phyloP scores from a whole-genome alignment of 1,140 invertebrate species.

The Drosophila takahashii region DNA sequence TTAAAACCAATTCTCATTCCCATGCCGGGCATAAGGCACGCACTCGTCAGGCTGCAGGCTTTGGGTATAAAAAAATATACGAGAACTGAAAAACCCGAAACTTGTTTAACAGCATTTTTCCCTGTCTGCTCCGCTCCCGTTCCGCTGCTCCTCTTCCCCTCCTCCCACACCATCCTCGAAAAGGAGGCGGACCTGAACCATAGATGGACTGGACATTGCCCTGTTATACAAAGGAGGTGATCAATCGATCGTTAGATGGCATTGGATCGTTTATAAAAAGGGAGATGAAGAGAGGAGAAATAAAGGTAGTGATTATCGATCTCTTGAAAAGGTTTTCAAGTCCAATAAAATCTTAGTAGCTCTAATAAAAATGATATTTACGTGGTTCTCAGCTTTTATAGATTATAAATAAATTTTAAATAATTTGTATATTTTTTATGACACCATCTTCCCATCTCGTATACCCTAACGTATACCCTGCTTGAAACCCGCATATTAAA shows the following conservation, averaged over 20 bases:
- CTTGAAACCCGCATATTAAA: conserved; percentile 17
- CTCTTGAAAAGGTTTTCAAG: neutral
- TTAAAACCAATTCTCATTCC: conserved; percentile 49
- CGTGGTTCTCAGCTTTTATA: no score
- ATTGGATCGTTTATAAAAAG: neutral
- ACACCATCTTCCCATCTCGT: neutral
- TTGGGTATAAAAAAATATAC: conserved; percentile 14
- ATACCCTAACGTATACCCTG: neutral
- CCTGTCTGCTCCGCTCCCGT: conserved; percentile 13
- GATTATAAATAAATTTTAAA: no score
- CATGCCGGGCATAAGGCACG: conserved; percentile 65
- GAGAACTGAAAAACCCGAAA: conserved; percentile 55
- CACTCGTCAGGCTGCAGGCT: conserved; percentile 23
- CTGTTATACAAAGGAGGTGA: conserved; percentile 14
- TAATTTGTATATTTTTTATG: no score
- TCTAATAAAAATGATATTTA: neutral
- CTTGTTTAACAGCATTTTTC: conserved; percentile 73
- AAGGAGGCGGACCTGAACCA: conserved; percentile 18
- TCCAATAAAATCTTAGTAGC: no score
- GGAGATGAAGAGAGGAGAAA: neutral
- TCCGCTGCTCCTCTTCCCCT: neutral
- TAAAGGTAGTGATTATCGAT: conserved; percentile 7
- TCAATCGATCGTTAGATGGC: conserved; percentile 21
- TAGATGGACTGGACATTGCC: conserved; percentile 25
- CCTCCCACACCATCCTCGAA: conserved; percentile 28